Conservation (phyloP, 2,888 invertebrate genomes). For the Pristionchus entomophagus region DNA sequence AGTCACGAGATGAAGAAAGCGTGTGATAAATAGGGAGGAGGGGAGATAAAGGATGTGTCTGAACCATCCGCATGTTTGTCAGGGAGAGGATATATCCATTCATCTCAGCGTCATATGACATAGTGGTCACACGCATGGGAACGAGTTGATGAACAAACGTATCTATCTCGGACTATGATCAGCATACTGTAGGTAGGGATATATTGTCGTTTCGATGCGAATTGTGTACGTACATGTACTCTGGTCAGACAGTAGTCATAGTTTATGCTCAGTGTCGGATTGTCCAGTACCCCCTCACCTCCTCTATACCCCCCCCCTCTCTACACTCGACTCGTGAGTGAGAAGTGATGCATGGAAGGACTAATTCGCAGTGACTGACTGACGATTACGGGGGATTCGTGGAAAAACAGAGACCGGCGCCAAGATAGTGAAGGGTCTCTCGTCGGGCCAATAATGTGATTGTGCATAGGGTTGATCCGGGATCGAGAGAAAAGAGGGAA, state of each 20-base stretch:
- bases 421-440: not conserved
- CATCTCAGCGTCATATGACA: not conserved
- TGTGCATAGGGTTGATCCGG: no score
- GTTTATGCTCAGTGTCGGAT: no score
- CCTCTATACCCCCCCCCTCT: not conserved
- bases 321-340: not conserved
- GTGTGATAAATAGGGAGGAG: not conserved
- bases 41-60: not conserved
- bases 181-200: not conserved
- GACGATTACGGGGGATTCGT: not conserved
- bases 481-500: no score
- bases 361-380: not conserved
- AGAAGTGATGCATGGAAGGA: not conserved
- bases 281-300: not conserved
- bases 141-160: not conserved
- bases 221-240: no score
- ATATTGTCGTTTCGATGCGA: no score
- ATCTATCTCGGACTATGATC: not conserved
- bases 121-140: not conserved
- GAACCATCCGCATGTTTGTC: not conserved
- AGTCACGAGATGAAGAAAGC: constrained; percentile 2
- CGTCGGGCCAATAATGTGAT: not conserved
- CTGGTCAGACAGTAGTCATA: not conserved
- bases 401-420: constrained; percentile 21
- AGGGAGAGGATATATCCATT: not conserved